Conservation (phyloP, 2,113 vertebrate genomes). For the Leptosomus discolor region DNA sequence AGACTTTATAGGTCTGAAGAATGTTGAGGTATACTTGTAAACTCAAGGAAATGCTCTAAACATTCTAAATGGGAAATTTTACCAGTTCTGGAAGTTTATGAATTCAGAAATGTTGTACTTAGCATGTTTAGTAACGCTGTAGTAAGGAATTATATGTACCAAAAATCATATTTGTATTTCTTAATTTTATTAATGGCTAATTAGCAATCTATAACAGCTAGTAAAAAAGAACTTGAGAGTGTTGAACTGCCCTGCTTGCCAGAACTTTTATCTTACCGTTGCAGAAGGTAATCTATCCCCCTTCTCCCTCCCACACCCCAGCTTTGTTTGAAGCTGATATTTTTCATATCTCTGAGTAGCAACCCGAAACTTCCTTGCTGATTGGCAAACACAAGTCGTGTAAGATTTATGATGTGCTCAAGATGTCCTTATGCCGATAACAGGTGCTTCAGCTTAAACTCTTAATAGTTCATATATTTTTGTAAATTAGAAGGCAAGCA, state of each 20-base stretch:
- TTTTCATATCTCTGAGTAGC: slow-evolving; percentile 19
- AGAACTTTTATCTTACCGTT: neutral
- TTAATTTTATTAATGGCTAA: neutral
- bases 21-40: neutral
- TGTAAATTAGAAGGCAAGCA: slow-evolving; percentile 6
- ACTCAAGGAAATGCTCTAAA: neutral
- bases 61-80: neutral
- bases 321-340: slow-evolving; percentile 48
- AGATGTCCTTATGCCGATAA: neutral
- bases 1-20: neutral
- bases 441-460: slow-evolving; percentile 34
- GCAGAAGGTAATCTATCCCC: neutral
- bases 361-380: slow-evolving; percentile 34
- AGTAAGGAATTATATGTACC: neutral
- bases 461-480: neutral
- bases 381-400: neutral
- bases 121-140: accelerated
- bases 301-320: neutral
- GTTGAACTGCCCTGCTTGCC: neutral
- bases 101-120: neutral
- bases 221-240: neutral
- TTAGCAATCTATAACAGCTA: neutral
- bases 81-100: neutral
- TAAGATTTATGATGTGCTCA: slow-evolving; percentile 14
- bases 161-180: neutral